phyloP scores from a whole-genome alignment of 2,797 vertebrate species.

The Takifugu ocellatus region DNA sequence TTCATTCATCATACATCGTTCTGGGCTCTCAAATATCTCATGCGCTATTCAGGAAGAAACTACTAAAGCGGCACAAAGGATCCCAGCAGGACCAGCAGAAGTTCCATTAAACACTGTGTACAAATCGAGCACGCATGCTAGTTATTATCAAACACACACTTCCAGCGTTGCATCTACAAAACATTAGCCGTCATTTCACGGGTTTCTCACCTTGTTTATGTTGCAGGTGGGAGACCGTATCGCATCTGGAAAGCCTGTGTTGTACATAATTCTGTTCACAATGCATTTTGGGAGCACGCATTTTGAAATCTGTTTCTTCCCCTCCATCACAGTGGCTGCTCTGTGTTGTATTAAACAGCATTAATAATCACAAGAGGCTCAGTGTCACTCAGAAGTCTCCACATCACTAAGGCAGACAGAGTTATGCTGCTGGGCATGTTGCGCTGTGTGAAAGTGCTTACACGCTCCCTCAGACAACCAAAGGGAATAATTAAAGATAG shows the following conservation, averaged over 20 bases:
- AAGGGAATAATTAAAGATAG: conserved; percentile 84
- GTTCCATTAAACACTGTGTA: conserved; percentile 69
- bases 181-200: conserved; percentile 51
- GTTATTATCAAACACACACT: conserved; percentile 54
- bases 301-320: conserved; percentile 64
- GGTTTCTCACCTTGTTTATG: conserved; percentile 53
- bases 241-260: conserved; percentile 47
- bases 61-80: conserved; percentile 81
- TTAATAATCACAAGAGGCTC: conserved; percentile 80
- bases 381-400: conserved; percentile 77
- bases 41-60: conserved; percentile 88
- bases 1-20: conserved; percentile 99
- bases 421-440: conserved; percentile 75
- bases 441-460: conserved; percentile 76
- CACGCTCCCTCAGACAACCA: conserved; percentile 76
- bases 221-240: conserved; percentile 22
- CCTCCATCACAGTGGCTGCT: conserved; percentile 64
- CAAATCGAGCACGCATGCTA: conserved; percentile 45
- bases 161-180: conserved; percentile 49
- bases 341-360: conserved; percentile 79
- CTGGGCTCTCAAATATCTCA: conserved; percentile 95
- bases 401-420: conserved; percentile 74
- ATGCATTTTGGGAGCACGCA: conserved; percentile 64
- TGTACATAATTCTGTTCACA: conserved; percentile 66
- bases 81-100: conserved; percentile 70